Evolutionary conservation across 2,113 vertebrate genomes (phyloP).

Genomic region (Xiphias gladius): DNA sequence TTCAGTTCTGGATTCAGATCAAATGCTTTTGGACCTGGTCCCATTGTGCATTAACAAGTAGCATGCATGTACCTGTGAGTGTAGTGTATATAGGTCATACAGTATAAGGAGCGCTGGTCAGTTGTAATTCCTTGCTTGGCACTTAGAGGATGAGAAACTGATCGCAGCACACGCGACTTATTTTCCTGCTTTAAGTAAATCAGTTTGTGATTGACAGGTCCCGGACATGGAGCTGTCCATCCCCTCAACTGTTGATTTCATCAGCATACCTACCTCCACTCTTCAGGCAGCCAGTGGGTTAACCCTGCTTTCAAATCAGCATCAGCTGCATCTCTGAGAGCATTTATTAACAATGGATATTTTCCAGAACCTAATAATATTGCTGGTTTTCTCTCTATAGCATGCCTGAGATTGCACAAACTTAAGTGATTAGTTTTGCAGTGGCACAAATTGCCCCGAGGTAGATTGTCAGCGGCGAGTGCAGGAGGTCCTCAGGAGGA

Average conservation of each 20-base stretch:
- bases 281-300: slow-evolving; percentile 14
- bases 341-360: slow-evolving; percentile 66
- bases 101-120: slow-evolving; percentile 26
- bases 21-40: background rate
- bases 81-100: slow-evolving; percentile 23
- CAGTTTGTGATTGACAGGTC: slow-evolving; percentile 68
- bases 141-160: slow-evolving; percentile 82
- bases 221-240: slow-evolving; percentile 22
- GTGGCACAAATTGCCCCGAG: slow-evolving; percentile 56
- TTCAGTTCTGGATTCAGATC: background rate
- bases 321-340: slow-evolving; percentile 26
- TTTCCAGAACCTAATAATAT: slow-evolving; percentile 71
- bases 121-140: slow-evolving; percentile 61
- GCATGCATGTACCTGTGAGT: background rate
- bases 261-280: slow-evolving; percentile 22
- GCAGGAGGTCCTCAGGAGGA: slow-evolving; percentile 54
- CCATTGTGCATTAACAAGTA: slow-evolving; percentile 3
- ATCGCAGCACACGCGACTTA: slow-evolving; percentile 60
- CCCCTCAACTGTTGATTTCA: slow-evolving; percentile 57
- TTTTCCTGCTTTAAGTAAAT: slow-evolving; percentile 74
- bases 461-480: slow-evolving; percentile 59
- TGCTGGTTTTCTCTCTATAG: slow-evolving; percentile 48
- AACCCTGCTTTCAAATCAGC: slow-evolving; percentile 67
- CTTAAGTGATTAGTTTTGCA: slow-evolving; percentile 77
- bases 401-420: slow-evolving; percentile 55